Evolutionary conservation across 2,797 vertebrate genomes (phyloP), one percentile per base, ranked within the genome.

Genomic region (Falco concolor): DNA sequence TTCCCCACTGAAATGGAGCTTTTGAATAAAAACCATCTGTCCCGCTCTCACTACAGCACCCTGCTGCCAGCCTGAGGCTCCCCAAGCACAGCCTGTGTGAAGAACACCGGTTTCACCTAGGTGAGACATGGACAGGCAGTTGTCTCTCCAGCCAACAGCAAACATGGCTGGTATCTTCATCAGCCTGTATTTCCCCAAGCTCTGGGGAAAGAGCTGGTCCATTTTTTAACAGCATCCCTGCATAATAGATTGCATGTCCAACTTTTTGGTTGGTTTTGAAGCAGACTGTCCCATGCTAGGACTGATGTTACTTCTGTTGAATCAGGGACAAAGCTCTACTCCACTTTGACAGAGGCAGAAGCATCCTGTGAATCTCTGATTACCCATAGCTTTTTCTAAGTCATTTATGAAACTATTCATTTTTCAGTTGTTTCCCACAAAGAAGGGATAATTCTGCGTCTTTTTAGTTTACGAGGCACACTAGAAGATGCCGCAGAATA

Each of bases 391-490:
- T 70, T 89, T 94, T 81, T 50, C 40, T 9, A 82, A 87, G 75
- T 42, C 0, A 3, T 53, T 91, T 52, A 53, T 40, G 13, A 67
- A 84, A 70, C 56, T 28, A 75, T 49, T 90, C 27, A 89, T 80
- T 86, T 90, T 72, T 45, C 77, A 80, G 73, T 79, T 82, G 24
- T 81, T 93, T 64, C 69, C 54, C 68, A 87, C 30, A 82, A 45
- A 89, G 32, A 42, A 56, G 44, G 36, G 44, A 64, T 73, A 84
- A 95, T 94, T 87, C 27, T 0, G 0, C 1, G 0, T 70, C 74
- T 56, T 89, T 89, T 67, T 65, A 49, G 67, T 79, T 93, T 90
- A 87, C 0, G 4, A 95, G 64, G 65, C 18, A 73, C 36, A n/a
- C 10, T 67, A 49, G 44, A 90, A 87, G 65, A 63, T 70, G 70